Conservation (phyloP, 2,113 vertebrate species). For the Colinus virginianus region DNA sequence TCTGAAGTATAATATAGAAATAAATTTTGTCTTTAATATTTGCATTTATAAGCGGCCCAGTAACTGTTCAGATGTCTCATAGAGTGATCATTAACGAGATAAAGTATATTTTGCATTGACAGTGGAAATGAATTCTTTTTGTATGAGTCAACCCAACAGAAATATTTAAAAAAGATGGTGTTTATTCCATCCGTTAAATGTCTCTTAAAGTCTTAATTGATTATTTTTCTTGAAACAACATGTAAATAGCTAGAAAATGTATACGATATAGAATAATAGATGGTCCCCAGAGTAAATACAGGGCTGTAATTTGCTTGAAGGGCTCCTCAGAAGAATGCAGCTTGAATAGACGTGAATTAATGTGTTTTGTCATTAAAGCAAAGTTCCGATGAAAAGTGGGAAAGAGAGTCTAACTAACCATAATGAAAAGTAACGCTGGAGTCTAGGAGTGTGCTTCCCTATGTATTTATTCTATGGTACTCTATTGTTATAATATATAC, state of each 20-base stretch:
- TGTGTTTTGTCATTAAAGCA: neutral
- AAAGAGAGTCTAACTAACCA: neutral
- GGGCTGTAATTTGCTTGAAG: conserved; percentile 22
- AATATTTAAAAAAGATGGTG: conserved; percentile 54
- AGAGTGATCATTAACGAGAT: conserved; percentile 56
- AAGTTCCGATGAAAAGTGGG: neutral
- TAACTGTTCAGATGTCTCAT: conserved; percentile 65
- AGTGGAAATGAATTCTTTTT: conserved; percentile 77
- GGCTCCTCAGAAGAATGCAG: neutral
- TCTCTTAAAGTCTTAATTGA: conserved; percentile 69
- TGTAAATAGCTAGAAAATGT: conserved; percentile 72
- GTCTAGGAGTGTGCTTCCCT: conserved; percentile 30
- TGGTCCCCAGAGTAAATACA: conserved; percentile 58
- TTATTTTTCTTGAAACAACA: conserved; percentile 76
- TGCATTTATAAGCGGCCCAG: conserved; percentile 66
- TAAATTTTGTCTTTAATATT: conserved; percentile 70
- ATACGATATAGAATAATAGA: conserved; percentile 57
- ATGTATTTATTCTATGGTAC: conserved; percentile 62
- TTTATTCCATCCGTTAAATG: conserved; percentile 59
- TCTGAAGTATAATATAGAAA: conserved; percentile 53
- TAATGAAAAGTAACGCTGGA: neutral
- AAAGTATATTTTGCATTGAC: conserved; percentile 77
- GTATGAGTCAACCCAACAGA: conserved; percentile 73
- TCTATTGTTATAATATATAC: conserved; percentile 66
- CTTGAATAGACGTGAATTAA: neutral